Base-by-base conservation (phyloP, 2,888 invertebrate genomes). In the Pseudococcus longispinus region DNA sequence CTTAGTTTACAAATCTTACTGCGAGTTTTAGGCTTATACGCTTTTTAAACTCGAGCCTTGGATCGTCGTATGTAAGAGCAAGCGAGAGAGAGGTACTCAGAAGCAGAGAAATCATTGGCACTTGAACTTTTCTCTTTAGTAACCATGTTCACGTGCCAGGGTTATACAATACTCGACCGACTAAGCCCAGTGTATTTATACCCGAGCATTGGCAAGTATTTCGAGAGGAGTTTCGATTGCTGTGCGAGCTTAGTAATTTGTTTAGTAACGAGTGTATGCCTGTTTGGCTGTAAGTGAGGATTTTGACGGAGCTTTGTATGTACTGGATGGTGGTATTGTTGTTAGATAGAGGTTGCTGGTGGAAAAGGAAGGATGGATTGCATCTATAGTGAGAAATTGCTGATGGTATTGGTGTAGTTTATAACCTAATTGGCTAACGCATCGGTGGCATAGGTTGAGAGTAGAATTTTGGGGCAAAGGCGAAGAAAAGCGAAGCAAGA, bases 1-100 rank as follows among this genome's bases (percentile, higher is more conserved):
- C 86, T 77, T 77, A 86, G 46, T 80, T 86, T 80, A 77, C 86
- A 86, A 86, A 86, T 86, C 77, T 86, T 77, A 37, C 85, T 80
- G 77, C 85, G 70, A 85, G 85, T 86, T 86, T 44, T 86, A 51
- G 80, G 80, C 80, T 86, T 86, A 55, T 32, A 86, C 86, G 77
- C 42, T 80, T 80, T 80, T 80, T 42, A 80, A 80, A 80, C 77
- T 80, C n/a, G 42, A 80, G 42, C 77, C 9, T 37, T 2, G 8
- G 37, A 29, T 4, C n/a, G 37, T 37, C 1, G 26, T n/a, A n/a
- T 51, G n/a, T n/a, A 51, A 51, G 51, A 51, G 51, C 51, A 6
- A n/a, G 51, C 51, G n/a, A 46, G 46, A 13, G 46, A 5, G 13
- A 46, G 46, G 37, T 4, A 51, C 1, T 51, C 4, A 51, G 51